Conservation (phyloP, 2,888 invertebrate species). For the Lasioglossum figueresi region DNA sequence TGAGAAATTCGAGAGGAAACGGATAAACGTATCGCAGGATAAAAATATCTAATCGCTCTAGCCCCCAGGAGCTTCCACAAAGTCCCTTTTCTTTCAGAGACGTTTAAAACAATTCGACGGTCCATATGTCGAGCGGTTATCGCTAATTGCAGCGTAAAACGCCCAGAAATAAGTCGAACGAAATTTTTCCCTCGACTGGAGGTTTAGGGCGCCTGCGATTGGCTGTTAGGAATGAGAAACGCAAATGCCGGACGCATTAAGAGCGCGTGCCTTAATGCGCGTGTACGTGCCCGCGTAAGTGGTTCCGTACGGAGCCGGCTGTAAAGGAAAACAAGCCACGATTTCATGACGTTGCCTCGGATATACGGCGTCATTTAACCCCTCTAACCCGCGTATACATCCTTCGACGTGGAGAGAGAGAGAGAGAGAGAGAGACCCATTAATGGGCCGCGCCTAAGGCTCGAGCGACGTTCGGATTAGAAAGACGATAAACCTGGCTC, state of each 20-base stretch:
- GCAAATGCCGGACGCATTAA: slow-evolving; percentile 61
- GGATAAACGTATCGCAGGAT: background rate
- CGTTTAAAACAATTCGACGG: background rate
- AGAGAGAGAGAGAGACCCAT: slow-evolving; percentile 31
- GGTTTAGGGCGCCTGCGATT: background rate
- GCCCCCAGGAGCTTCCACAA: background rate
- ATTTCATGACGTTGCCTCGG: slow-evolving; percentile 63
- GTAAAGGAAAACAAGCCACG: slow-evolving; percentile 67
- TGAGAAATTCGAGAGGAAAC: background rate
- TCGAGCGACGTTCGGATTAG: slow-evolving; percentile 55
- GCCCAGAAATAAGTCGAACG: background rate
- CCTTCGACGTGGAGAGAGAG: slow-evolving; percentile 33
- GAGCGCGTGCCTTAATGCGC: slow-evolving; percentile 56
- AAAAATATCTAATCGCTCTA: background rate
- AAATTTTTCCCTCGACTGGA: background rate
- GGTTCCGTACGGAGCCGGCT: slow-evolving; percentile 48
- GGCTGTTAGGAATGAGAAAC: slow-evolving; percentile 52
- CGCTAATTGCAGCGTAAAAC: background rate
- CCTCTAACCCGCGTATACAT: slow-evolving; percentile 60
- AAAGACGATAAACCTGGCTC: slow-evolving; percentile 53
- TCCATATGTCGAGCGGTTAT: background rate
- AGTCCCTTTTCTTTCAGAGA: background rate
- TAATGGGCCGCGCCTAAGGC: slow-evolving; percentile 62
- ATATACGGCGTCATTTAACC: slow-evolving; percentile 67
- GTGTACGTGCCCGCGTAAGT: slow-evolving; percentile 64